Conservation (phyloP, 2,888 invertebrate species). For the Eupithecia dodoneata region DNA sequence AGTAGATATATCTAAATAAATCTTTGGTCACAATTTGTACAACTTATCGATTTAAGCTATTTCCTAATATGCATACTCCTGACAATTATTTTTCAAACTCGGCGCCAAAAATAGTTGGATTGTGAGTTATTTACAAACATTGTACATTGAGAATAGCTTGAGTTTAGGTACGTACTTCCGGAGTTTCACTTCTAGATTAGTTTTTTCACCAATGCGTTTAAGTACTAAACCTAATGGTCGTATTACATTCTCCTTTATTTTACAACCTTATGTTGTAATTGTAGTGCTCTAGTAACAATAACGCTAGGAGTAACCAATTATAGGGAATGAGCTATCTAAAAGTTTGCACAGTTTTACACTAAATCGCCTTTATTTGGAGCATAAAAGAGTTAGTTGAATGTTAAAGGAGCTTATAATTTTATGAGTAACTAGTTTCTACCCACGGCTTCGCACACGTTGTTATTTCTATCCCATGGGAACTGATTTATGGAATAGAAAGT, state of each 20-base stretch:
- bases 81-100: background rate
- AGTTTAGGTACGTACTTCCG: background rate
- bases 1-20: too few relatives aligned
- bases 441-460: too few relatives aligned
- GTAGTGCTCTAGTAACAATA: constrained; percentile 33
- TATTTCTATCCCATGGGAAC: too few relatives aligned
- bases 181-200: constrained; percentile 19
- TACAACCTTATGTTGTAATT: constrained; percentile 37
- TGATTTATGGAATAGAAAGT: too few relatives aligned
- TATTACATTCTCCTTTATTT: constrained; percentile 47
- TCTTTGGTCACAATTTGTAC: too few relatives aligned
- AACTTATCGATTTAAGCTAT: background rate
- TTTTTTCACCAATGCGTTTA: constrained; percentile 1
- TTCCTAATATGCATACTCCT: background rate
- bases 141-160: too few relatives aligned
- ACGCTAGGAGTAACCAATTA: constrained; percentile 24
- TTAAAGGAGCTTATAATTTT: background rate
- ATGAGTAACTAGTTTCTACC: too few relatives aligned
- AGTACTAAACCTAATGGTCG: constrained; percentile 38
- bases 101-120: background rate
- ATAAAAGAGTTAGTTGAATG: background rate
- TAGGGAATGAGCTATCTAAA: constrained; percentile 15
- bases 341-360: background rate
- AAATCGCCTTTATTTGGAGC: background rate
- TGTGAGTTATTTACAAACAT: background rate